phyloP scores from a whole-genome alignment of 92 coral and sea anemone genomes.

The Metridium senile region DNA sequence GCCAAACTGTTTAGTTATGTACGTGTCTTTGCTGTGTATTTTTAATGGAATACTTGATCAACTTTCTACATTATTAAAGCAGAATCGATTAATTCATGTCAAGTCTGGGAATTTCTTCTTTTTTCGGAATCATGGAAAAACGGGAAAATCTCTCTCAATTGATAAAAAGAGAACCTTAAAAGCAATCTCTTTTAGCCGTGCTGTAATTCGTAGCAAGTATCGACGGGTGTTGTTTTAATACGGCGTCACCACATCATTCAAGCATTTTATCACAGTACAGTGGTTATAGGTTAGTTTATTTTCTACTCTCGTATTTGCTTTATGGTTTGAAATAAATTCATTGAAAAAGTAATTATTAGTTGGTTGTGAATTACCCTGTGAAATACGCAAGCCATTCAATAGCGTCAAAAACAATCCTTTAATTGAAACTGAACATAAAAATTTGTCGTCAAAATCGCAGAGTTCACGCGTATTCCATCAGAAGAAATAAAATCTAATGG shows the following conservation, averaged over 20 bases:
- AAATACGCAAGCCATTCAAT: not conserved
- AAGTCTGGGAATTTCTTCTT: constrained; percentile 46
- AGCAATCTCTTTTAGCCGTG: constrained; percentile 12
- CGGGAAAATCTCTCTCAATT: not conserved
- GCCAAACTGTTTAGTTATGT: constrained; percentile 69
- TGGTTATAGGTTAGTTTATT: constrained; percentile 54
- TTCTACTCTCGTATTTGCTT: constrained; percentile 38
- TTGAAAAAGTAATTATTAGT: constrained; percentile 58
- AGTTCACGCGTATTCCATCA: constrained; percentile 28
- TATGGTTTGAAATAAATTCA: constrained; percentile 43
- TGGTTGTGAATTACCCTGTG: constrained; percentile 23
- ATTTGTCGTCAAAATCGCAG: not conserved
- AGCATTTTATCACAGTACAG: constrained; percentile 19
- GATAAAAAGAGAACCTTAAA: not conserved
- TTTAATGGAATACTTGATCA: constrained; percentile 97
- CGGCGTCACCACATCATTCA: constrained; percentile 38
- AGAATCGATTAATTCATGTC: constrained; percentile 77
- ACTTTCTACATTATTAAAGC: constrained; percentile 93
- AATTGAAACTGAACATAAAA: constrained; percentile 1
- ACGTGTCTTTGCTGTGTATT: constrained; percentile 87
- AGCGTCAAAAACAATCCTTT: not conserved
- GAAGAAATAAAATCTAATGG: constrained; percentile 43
- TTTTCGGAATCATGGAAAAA: not conserved
- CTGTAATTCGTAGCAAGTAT: constrained; percentile 9
- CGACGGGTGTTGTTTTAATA: constrained; percentile 20